Conservation (phyloP, 2,888 invertebrate genomes). For the Ptychoptera contaminata region DNA sequence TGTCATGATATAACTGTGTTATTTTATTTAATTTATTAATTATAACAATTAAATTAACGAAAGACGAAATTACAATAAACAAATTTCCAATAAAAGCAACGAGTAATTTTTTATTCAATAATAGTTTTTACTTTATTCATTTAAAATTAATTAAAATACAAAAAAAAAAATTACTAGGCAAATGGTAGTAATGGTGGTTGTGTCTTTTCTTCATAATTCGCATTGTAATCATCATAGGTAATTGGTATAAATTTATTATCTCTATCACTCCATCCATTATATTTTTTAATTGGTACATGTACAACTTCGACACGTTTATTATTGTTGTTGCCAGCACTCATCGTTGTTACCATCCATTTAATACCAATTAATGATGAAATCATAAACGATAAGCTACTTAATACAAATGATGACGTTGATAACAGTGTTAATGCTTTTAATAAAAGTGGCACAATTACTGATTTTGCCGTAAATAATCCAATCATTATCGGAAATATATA, state of each 20-base stretch:
- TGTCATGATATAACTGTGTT: too few relatives aligned
- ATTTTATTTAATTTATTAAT: too few relatives aligned
- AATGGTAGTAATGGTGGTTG: too few relatives aligned
- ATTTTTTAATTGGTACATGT: slow-evolving; percentile 10
- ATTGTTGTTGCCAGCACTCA: background rate
- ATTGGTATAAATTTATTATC: slow-evolving; percentile 4
- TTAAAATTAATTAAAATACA: too few relatives aligned
- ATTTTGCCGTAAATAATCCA: slow-evolving; percentile 47
- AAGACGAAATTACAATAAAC: too few relatives aligned
- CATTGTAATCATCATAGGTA: background rate
- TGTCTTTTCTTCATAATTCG: too few relatives aligned
- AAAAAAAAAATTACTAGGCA: too few relatives aligned
- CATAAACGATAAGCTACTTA: slow-evolving; percentile 26
- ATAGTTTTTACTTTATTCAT: too few relatives aligned
- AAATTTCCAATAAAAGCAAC: too few relatives aligned
- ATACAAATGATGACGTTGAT: slow-evolving; percentile 35
- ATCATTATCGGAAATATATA: slow-evolving; percentile 36
- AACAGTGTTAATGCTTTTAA: slow-evolving; percentile 52
- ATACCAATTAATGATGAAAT: slow-evolving; percentile 21
- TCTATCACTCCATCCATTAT: background rate
- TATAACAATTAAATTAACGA: too few relatives aligned
- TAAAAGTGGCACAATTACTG: slow-evolving; percentile 47
- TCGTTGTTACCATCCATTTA: slow-evolving; percentile 18
- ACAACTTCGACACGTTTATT: slow-evolving; percentile 9
- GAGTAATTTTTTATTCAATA: too few relatives aligned